phyloP scores from a whole-genome alignment of 2,888 invertebrate genomes.

The Ormyrus thymus region DNA sequence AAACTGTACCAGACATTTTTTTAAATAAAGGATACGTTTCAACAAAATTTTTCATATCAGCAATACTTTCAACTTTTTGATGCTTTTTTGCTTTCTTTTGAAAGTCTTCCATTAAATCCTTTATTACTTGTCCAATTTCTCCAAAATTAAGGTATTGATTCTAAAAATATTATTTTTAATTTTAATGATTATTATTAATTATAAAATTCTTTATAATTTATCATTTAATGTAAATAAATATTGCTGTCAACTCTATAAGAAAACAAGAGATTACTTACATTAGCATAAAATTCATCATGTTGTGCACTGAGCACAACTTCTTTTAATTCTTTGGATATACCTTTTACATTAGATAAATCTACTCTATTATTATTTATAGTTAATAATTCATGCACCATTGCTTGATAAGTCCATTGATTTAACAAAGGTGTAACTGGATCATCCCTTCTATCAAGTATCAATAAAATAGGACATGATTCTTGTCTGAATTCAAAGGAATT shows the following conservation, averaged over 20 bases:
- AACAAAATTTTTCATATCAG: slow-evolving; percentile 99
- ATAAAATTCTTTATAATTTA: slow-evolving; percentile 25
- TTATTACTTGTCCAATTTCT: slow-evolving; percentile 98
- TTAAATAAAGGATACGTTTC: slow-evolving; percentile 99
- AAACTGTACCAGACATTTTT: slow-evolving; percentile 96
- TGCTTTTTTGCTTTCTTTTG: slow-evolving; percentile 96
- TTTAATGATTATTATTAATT: neutral
- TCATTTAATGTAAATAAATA: slow-evolving; percentile 15
- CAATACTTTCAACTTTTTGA: slow-evolving; percentile 97
- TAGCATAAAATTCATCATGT: slow-evolving; percentile 97
- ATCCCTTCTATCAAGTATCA: slow-evolving; percentile 94
- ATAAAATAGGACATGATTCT: slow-evolving; percentile 84
- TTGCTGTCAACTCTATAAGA: slow-evolving; percentile 24
- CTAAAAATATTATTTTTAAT: slow-evolving; percentile 73
- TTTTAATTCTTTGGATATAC: slow-evolving; percentile 90
- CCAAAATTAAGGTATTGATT: slow-evolving; percentile 98
- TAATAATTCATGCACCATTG: slow-evolving; percentile 98
- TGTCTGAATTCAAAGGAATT: slow-evolving; percentile 91
- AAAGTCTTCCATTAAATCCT: slow-evolving; percentile 97
- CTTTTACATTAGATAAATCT: slow-evolving; percentile 88
- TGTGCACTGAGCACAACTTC: slow-evolving; percentile 96
- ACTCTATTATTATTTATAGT: slow-evolving; percentile 92
- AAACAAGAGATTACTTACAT: slow-evolving; percentile 76
- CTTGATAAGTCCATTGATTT: slow-evolving; percentile 99
- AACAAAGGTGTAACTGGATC: slow-evolving; percentile 97